Conservation (phyloP, 2,113 vertebrate genomes). For the Mesembrinibis cayennensis region DNA sequence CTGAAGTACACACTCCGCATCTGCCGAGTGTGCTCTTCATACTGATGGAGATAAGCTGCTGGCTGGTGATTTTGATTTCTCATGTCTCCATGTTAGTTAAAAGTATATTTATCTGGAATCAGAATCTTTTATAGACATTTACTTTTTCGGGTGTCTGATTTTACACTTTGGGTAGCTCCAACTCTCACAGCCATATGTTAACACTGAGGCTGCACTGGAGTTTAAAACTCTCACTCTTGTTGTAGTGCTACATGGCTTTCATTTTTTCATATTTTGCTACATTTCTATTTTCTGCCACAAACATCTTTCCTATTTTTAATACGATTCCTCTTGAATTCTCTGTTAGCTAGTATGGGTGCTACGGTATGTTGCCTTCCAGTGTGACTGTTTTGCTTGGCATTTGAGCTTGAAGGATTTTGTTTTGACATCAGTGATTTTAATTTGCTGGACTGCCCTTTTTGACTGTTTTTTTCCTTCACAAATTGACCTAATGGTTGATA, state of each 20-base stretch:
- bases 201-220: neutral
- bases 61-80: neutral
- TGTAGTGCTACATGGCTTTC: neutral
- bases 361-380: neutral
- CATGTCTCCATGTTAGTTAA: neutral
- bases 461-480: neutral
- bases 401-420: neutral
- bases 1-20: neutral
- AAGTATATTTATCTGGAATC: neutral
- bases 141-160: neutral
- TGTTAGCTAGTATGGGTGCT: neutral
- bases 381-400: neutral
- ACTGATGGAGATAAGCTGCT: neutral
- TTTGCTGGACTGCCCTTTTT: neutral
- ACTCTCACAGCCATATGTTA: constrained; percentile 10
- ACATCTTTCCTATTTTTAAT: neutral
- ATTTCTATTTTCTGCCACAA: constrained; percentile 1
- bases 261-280: neutral
- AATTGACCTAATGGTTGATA: neutral
- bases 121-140: neutral
- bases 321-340: neutral
- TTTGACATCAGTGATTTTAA: neutral
- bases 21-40: neutral
- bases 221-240: constrained; percentile 2
- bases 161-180: neutral